These are phyloP conservation scores for Epistrophe grossulariae DNA, from an alignment of 2,888 invertebrate species.

Conservation along the genomic window DNA sequence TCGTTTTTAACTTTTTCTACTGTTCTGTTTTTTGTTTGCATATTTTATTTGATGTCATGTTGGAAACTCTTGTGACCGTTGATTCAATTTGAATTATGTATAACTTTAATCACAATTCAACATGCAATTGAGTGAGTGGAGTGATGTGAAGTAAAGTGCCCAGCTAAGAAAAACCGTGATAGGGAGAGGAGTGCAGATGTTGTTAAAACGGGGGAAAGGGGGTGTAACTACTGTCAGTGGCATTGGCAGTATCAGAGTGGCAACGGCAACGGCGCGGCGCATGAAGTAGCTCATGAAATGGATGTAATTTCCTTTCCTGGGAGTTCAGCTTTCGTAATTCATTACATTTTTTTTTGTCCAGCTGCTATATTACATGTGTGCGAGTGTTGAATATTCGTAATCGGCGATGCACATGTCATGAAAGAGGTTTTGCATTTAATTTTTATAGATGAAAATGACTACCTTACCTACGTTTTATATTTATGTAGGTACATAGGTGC, in stretches of 20 bases:
- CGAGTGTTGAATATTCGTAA: constrained; percentile 4
- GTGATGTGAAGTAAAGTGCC: constrained; percentile 19
- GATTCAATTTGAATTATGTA: constrained; percentile 59
- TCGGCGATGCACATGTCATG: constrained; percentile 16
- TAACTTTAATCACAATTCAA: constrained; percentile 69
- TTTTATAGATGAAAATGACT: constrained; percentile 9
- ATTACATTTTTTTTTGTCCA: constrained; percentile 43
- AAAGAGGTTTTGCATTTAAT: constrained; percentile 7
- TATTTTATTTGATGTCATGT: constrained; percentile 67
- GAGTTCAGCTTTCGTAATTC: constrained; percentile 61
- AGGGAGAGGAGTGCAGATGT: constrained; percentile 35
- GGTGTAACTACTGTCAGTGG: not conserved
- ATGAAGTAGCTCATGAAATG: constrained; percentile 49
- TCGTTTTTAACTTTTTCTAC: not conserved
- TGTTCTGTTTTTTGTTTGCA: not conserved
- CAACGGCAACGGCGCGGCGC: not conserved
- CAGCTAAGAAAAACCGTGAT: constrained; percentile 14
- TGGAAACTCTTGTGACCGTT: constrained; percentile 63
- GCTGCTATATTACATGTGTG: not conserved
- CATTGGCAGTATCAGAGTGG: constrained; percentile 11
- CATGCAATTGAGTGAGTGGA: constrained; percentile 67
- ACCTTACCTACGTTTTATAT: not conserved
- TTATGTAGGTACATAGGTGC: not conserved
- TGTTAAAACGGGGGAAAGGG: not conserved
- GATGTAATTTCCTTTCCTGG: constrained; percentile 56